Percentiles rank a stretch among this genome's conserved stretches.
Conservation (phyloP, 2,888 invertebrate species). For the Dynastes maya region DNA sequence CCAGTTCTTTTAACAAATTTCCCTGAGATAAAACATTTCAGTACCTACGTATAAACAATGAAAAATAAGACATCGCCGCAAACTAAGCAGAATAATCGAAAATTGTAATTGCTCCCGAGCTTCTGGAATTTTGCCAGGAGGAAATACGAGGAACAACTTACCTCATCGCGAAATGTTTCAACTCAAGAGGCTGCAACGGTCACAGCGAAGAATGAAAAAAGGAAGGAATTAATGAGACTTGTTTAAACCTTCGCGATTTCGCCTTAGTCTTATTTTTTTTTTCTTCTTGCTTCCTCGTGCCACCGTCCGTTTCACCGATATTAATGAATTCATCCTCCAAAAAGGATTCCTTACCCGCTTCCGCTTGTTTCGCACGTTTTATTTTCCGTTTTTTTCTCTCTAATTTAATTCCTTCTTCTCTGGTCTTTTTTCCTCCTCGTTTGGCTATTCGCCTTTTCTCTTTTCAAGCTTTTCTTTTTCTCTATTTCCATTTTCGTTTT, state of each 20-base stretch:
- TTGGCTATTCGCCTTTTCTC: neutral
- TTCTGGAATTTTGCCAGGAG: neutral
- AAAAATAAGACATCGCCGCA: neutral
- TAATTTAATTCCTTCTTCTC: slow-evolving; percentile 41
- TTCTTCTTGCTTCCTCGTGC: neutral
- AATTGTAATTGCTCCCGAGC: slow-evolving; percentile 41
- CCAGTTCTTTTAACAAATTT: no score
- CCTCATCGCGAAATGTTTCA: neutral
- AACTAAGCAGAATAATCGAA: slow-evolving; percentile 38
- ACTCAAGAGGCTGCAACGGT: neutral
- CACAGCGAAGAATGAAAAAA: neutral
- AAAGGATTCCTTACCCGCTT: slow-evolving; percentile 29
- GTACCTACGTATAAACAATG: neutral
- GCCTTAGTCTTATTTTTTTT: neutral
- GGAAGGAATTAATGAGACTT: slow-evolving; percentile 20
- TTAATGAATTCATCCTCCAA: slow-evolving; percentile 48
- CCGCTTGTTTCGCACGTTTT: slow-evolving; percentile 19
- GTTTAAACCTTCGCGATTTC: slow-evolving; percentile 16
- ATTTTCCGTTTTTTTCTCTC: neutral
- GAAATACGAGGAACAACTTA: neutral
- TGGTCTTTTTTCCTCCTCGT: neutral
- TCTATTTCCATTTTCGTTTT: neutral
- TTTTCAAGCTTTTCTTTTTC: neutral
- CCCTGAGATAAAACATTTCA: no score
- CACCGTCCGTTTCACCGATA: slow-evolving; percentile 18